Conservation (phyloP, 2,113 vertebrate genomes). For the Lanius collurio region DNA sequence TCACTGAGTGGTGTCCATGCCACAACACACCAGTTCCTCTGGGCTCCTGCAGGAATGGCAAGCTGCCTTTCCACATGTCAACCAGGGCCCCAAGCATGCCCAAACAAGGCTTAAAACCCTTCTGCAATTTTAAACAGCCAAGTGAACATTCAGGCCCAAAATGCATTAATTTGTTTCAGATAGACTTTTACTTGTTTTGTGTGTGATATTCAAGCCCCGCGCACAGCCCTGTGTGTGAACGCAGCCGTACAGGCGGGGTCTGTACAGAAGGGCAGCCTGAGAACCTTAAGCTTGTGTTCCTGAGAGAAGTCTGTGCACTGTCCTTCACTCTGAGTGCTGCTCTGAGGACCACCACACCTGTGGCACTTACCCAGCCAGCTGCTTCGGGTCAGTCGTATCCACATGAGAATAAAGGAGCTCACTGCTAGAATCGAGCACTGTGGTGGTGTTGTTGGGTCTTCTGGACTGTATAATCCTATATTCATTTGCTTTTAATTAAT, state of each 20-base stretch:
- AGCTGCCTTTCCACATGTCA: too few relatives aligned
- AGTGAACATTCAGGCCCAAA: not conserved
- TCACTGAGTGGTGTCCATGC: too few relatives aligned
- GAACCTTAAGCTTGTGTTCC: rapidly evolving
- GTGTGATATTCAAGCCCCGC: not conserved
- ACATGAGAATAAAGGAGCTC: rapidly evolving
- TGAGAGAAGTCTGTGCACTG: too few relatives aligned
- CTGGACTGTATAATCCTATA: not conserved
- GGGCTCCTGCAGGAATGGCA: too few relatives aligned
- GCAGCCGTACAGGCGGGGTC: rapidly evolving
- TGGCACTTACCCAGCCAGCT: not conserved
- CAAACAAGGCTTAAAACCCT: not conserved
- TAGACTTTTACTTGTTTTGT: not conserved
- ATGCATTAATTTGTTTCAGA: not conserved
- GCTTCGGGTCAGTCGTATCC: not conserved
- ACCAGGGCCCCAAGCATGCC: too few relatives aligned
- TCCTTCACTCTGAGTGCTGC: not conserved
- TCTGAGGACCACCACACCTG: not conserved
- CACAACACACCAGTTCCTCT: too few relatives aligned
- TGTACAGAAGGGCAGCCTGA: not conserved
- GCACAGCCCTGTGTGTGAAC: not conserved
- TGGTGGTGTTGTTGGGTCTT: too few relatives aligned
- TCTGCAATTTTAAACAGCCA: not conserved
- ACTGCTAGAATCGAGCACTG: not conserved
- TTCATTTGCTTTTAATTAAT: not conserved